phyloP scores from a whole-genome alignment of 1,140 invertebrate genomes.

The Zaprionus vittiger region DNA sequence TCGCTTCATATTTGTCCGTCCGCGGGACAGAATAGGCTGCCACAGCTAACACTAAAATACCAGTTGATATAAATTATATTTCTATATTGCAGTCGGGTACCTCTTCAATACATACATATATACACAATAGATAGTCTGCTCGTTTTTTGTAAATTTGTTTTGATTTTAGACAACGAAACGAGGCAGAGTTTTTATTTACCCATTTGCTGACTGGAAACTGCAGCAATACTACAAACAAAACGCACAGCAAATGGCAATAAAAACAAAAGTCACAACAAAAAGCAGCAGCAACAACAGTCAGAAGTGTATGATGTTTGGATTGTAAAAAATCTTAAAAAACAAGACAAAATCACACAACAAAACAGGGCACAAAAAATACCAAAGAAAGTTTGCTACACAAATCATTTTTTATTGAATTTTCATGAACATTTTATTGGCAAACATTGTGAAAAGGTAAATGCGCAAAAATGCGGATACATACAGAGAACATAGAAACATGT shows the following conservation, averaged over 20 bases:
- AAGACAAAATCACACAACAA: conserved; percentile 15
- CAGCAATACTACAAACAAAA: conserved; percentile 60
- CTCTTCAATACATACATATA: conserved; percentile 24
- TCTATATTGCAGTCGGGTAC: conserved; percentile 63
- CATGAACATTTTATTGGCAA: conserved; percentile 81
- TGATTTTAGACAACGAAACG: conserved; percentile 68
- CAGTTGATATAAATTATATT: conserved; percentile 78
- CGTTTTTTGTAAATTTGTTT: conserved; percentile 63
- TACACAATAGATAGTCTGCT: conserved; percentile 27
- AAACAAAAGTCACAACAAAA: conserved; percentile 49
- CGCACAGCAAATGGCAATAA: conserved; percentile 29
- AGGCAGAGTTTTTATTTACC: conserved; percentile 66
- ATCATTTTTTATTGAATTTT: conserved; percentile 83
- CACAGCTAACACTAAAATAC: conserved; percentile 59
- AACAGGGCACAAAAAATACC: not conserved
- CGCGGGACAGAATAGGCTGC: conserved; percentile 1
- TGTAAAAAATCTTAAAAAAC: conserved; percentile 59
- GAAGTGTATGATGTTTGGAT: conserved; percentile 32
- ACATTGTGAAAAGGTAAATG: conserved; percentile 69
- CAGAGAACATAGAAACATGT: conserved; percentile 36
- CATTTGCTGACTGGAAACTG: conserved; percentile 64
- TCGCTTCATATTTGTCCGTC: conserved; percentile 17
- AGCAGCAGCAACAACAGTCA: conserved; percentile 7
- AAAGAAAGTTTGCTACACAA: conserved; percentile 53
- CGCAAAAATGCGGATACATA: conserved; percentile 45